Conservation (phyloP, 1,140 invertebrate genomes). For the Samia ricini region DNA sequence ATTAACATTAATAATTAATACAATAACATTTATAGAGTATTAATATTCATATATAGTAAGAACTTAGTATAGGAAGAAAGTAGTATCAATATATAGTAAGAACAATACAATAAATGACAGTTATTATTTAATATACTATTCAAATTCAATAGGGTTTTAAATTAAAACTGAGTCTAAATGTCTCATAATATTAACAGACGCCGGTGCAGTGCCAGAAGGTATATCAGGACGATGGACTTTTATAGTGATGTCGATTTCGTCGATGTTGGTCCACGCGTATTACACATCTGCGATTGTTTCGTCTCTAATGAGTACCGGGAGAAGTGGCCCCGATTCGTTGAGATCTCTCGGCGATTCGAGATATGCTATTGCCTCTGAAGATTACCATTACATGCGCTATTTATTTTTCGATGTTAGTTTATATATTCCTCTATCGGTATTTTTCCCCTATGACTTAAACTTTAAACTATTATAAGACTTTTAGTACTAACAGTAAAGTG, state of each 20-base stretch:
- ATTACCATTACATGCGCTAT: slow-evolving; percentile 57
- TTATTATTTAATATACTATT: too few species aligned
- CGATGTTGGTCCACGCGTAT: slow-evolving; percentile 63
- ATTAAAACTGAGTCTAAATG: too few species aligned
- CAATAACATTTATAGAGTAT: too few species aligned
- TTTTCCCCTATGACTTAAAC: not conserved
- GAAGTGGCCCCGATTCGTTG: slow-evolving; percentile 46
- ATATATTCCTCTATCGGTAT: not conserved
- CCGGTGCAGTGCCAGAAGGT: slow-evolving; percentile 50
- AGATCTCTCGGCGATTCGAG: slow-evolving; percentile 48
- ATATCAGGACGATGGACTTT: slow-evolving; percentile 52
- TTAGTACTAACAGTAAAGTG: not conserved
- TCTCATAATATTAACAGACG: slow-evolving; percentile 31
- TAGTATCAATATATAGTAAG: too few species aligned
- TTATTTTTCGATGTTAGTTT: slow-evolving; percentile 58
- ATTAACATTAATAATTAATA: too few species aligned
- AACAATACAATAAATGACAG: too few species aligned
- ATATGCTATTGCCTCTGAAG: slow-evolving; percentile 53
- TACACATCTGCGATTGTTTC: slow-evolving; percentile 64
- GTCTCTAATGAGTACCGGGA: slow-evolving; percentile 51
- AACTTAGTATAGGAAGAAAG: too few species aligned
- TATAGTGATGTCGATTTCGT: slow-evolving; percentile 44
- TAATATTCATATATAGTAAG: too few species aligned
- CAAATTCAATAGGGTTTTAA: too few species aligned
- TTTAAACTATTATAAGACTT: not conserved